Conservation (phyloP, 2,888 invertebrate species). For the Sarcophaga caerulescens region DNA sequence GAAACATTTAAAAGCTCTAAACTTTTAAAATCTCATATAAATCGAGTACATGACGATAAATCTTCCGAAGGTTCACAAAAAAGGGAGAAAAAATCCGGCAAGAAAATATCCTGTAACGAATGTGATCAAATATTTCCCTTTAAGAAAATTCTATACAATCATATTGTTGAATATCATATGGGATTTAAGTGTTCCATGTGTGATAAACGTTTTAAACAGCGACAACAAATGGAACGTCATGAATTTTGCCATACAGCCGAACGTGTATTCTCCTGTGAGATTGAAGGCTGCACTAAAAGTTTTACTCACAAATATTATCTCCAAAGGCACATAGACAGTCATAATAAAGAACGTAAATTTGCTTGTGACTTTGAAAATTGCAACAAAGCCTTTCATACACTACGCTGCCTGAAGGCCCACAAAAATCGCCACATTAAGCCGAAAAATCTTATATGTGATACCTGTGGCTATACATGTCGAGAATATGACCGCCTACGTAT, state of each 20-base stretch:
- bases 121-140: conserved; percentile 59
- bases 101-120: conserved; percentile 58
- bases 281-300: conserved; percentile 75
- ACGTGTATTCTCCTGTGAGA: conserved; percentile 72
- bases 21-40: conserved; percentile 71
- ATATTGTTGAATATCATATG: conserved; percentile 60
- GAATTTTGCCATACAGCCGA: conserved; percentile 73
- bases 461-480: conserved; percentile 66
- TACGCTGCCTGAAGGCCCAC: conserved; percentile 73
- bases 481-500: conserved; percentile 75
- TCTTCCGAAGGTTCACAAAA: conserved; percentile 35
- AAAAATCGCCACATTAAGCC: conserved; percentile 73
- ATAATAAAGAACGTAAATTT: conserved; percentile 72
- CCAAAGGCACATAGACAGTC: conserved; percentile 72
- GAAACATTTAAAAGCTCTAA: conserved; percentile 71
- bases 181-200: conserved; percentile 70
- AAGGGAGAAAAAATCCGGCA: conserved; percentile 37
- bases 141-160: conserved; percentile 59
- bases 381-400: conserved; percentile 73
- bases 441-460: conserved; percentile 71
- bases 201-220: conserved; percentile 74
- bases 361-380: conserved; percentile 74
- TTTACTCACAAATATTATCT: conserved; percentile 74
- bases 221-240: conserved; percentile 74
- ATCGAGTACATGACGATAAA: conserved; percentile 60